Conservation (phyloP, 2,113 vertebrate species). For the Galbula dea region DNA sequence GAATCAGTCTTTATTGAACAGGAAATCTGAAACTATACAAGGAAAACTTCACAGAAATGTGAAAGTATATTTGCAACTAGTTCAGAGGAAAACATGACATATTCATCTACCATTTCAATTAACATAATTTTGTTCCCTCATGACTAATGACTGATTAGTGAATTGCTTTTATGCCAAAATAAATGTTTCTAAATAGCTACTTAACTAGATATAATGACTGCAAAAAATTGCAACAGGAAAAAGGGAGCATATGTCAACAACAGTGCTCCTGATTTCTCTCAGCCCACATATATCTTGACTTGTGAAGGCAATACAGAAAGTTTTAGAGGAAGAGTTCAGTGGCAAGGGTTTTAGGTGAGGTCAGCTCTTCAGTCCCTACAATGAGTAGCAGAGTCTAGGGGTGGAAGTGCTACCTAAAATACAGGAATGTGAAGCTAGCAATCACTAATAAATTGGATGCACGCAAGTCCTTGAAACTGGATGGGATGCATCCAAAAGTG, state of each 20-base stretch:
- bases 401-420: not conserved
- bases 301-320: not conserved
- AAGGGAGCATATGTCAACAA: not conserved
- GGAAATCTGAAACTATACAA: not conserved
- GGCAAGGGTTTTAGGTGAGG: not conserved
- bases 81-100: not conserved
- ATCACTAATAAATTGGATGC: not conserved
- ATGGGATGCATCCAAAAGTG: not conserved
- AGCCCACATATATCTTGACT: not conserved
- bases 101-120: constrained; percentile 41
- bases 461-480: not conserved
- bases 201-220: constrained; percentile 33
- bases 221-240: constrained; percentile 24
- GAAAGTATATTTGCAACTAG: constrained; percentile 36
- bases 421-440: not conserved
- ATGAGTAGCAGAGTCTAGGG: not conserved
- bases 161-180: constrained; percentile 52
- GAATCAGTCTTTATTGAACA: not conserved
- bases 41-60: not conserved
- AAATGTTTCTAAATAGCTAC: constrained; percentile 40
- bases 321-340: not conserved
- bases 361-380: not conserved
- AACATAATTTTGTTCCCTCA: constrained; percentile 17
- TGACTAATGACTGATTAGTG: constrained; percentile 48
- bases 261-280: not conserved